A percentile compares a stretch with the other conserved stretches of the same genome.
Conservation (phyloP, 2,888 invertebrate genomes). For the Hemaris fuciformis region DNA sequence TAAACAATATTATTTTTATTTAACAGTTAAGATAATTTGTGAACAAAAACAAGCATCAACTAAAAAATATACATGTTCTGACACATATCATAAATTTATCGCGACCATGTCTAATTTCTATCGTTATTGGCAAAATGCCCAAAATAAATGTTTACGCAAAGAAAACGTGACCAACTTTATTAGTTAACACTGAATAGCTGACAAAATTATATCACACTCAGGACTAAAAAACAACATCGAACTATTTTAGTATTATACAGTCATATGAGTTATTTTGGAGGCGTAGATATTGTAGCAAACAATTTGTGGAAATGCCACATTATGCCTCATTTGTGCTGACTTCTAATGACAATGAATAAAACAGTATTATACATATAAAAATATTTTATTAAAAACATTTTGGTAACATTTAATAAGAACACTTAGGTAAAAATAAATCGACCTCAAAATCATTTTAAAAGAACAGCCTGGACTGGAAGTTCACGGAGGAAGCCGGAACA, state of each 20-base stretch:
- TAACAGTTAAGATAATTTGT: neutral
- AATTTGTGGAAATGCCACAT: slow-evolving; percentile 6
- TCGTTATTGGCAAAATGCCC: slow-evolving; percentile 45
- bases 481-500: slow-evolving; percentile 81
- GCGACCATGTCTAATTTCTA: slow-evolving; percentile 23
- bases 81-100: neutral
- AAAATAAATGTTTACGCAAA: slow-evolving; percentile 44
- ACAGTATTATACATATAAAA: slow-evolving; percentile 77
- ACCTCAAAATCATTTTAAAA: slow-evolving; percentile 82
- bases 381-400: slow-evolving; percentile 84
- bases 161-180: slow-evolving; percentile 51
- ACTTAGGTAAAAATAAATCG: slow-evolving; percentile 83
- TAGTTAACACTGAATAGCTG: slow-evolving; percentile 28
- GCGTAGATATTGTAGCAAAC: slow-evolving; percentile 23
- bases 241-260: slow-evolving; percentile 39
- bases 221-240: slow-evolving; percentile 34
- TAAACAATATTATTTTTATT: slow-evolving; percentile 3
- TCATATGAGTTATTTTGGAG: slow-evolving; percentile 35
- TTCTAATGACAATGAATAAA: slow-evolving; percentile 36
- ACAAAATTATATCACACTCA: slow-evolving; percentile 34
- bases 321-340: slow-evolving; percentile 6
- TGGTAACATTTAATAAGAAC: slow-evolving; percentile 84
- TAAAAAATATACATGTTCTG: neutral
- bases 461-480: slow-evolving; percentile 83
- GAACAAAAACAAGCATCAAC: neutral